Percentiles rank a stretch among this genome's conserved stretches.
These are phyloP conservation scores for Drosophila ananassae DNA, from an alignment of 1,140 invertebrate species.

Conservation along the genomic window DNA sequence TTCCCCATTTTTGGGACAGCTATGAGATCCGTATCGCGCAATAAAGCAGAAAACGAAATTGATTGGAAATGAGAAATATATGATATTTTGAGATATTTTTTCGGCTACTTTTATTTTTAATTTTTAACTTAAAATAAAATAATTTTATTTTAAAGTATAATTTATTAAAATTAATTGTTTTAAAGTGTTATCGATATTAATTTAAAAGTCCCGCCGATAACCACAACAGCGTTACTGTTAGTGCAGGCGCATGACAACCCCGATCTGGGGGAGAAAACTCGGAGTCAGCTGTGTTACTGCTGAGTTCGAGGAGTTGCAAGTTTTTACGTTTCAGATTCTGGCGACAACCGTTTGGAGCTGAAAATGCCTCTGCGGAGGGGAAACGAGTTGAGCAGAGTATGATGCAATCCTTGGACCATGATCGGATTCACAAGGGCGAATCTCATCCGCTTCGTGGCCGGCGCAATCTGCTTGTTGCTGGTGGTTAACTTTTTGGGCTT, in stretches of 20 bases:
- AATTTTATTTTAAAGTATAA: background rate
- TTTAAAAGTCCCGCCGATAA: background rate
- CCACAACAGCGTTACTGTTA: background rate
- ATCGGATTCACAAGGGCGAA: slow-evolving; percentile 68
- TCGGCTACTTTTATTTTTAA: too few relatives aligned
- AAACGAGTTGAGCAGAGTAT: slow-evolving; percentile 47
- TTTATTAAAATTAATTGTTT: too few relatives aligned
- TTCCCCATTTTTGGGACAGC: slow-evolving; percentile 22
- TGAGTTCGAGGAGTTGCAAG: background rate
- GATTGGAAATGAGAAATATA: background rate
- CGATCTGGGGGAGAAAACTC: slow-evolving; percentile 2
- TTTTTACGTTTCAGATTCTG: slow-evolving; percentile 5
- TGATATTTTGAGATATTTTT: too few relatives aligned
- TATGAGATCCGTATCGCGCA: slow-evolving; percentile 17
- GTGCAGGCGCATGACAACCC: background rate
- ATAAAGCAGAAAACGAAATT: slow-evolving; percentile 21
- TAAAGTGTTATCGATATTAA: background rate
- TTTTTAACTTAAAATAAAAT: background rate
- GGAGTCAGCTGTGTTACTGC: slow-evolving; percentile 17
- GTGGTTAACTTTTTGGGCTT: slow-evolving; percentile 73
- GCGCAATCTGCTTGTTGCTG: slow-evolving; percentile 65
- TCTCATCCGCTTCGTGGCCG: slow-evolving; percentile 65
- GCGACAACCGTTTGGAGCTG: slow-evolving; percentile 12
- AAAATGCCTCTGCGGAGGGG: slow-evolving; percentile 45
- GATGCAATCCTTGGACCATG: slow-evolving; percentile 71